A percentile compares a stretch with the other conserved stretches of the same genome.
phyloP scores from a whole-genome alignment of 2,113 vertebrate species.

The Charina bottae region DNA sequence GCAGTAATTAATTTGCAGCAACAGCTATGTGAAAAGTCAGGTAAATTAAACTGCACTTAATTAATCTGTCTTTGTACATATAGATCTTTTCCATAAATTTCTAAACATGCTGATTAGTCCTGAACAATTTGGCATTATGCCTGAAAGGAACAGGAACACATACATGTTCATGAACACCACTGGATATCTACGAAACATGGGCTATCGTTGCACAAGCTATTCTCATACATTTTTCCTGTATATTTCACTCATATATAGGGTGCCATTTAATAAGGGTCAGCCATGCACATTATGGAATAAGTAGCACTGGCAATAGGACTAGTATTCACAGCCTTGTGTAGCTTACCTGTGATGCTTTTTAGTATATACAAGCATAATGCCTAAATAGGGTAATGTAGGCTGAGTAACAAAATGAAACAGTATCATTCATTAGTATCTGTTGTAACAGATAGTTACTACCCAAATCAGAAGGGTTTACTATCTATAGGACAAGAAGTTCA shows the following conservation, averaged over 20 bases:
- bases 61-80: neutral
- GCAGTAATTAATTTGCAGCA: constrained; percentile 32
- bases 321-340: neutral
- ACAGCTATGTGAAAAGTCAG: neutral
- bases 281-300: neutral
- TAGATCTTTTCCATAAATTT: neutral
- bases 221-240: neutral
- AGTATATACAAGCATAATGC: neutral
- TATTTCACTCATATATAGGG: neutral
- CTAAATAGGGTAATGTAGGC: neutral
- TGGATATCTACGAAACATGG: neutral
- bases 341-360: neutral
- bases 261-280: neutral
- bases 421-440: neutral
- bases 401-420: neutral
- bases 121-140: neutral
- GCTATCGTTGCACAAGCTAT: neutral
- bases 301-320: neutral
- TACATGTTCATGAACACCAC: neutral
- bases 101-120: neutral
- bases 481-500: neutral
- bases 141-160: neutral
- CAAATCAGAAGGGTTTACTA: neutral
- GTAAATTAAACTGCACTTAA: neutral
- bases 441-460: neutral